Base-by-base conservation (phyloP, 2,113 vertebrate genomes). In the Potamarius usumacintae region DNA sequence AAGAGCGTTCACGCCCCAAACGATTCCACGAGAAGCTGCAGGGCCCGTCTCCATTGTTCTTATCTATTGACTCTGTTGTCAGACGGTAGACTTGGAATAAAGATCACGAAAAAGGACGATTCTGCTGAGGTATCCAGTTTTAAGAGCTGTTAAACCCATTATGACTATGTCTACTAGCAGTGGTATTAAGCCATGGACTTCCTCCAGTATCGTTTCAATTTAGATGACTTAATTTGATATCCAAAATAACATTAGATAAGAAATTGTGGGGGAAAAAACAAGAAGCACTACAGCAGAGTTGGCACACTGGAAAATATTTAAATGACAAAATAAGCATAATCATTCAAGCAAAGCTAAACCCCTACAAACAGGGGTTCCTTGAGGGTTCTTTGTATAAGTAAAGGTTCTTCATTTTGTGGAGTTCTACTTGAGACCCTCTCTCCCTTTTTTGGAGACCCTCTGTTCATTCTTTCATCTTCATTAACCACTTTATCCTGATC, bases 31-130 rank as follows among this genome's bases (percentile, higher is more conserved):
- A 87, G 9, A 82, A 48, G 60, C 20, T 53, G 18, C 69, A 55
- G 65, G 80, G 63, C 65, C 53, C 25, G 17, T 74, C 84, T 71
- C 80, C 62, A 84, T 86, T 86, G 81, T 79, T 86, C 74, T 62
- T 25, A 2, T 83, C 63, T 85, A 78, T 65, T 12, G 65, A 79
- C 81, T 55, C 48, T 6, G 53, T 71, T 87, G 71, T 57, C 78
- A 67, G 55, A 1, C 0, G 9, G 48, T 65, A 65, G 48, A 55
- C 83, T 63, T 52, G 17, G 5, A 81, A 34, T 17, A 63, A 27
- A 60, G 84, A 85, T 67, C 62, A 67, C 48, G 50, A 72, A 57
- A 69, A 82, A 62, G 48, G 9, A 18, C 5, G 63, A 58, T 81
- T 86, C 53, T 82, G 85, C 77, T 58, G 52, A 86, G 62, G 53